Conservation (phyloP, 1,140 invertebrate genomes). For the Zophobas atratus region DNA sequence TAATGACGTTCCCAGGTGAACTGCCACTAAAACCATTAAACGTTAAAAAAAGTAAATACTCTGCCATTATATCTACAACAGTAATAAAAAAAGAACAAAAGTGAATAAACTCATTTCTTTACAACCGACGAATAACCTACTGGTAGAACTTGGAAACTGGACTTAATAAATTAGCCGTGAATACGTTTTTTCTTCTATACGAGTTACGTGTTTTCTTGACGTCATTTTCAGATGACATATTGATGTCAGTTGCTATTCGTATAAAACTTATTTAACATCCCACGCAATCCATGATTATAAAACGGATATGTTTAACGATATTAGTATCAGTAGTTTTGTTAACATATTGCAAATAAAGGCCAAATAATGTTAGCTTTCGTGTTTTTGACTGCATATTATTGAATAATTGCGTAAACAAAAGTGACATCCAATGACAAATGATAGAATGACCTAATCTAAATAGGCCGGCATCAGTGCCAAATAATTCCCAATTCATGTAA, state of each 20-base stretch:
- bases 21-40: neutral
- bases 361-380: too few relatives aligned
- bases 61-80: neutral
- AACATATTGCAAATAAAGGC: too few relatives aligned
- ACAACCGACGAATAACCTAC: neutral
- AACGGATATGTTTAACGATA: too few relatives aligned
- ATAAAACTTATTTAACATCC: too few relatives aligned
- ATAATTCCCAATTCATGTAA: constrained; percentile 20
- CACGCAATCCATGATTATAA: too few relatives aligned
- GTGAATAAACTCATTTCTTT: neutral
- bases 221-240: neutral
- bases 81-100: neutral
- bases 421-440: neutral
- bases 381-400: neutral
- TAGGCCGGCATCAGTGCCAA: constrained; percentile 1
- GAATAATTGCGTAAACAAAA: neutral
- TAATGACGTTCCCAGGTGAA: too few relatives aligned
- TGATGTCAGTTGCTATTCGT: neutral
- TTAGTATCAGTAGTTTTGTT: too few relatives aligned
- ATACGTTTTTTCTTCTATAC: neutral
- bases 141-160: too few relatives aligned
- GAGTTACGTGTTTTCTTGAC: neutral
- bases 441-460: neutral
- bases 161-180: too few relatives aligned
- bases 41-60: neutral